Evolutionary conservation across 2,888 invertebrate genomes (phyloP).

Genomic region (Drosophila helvetica): DNA sequence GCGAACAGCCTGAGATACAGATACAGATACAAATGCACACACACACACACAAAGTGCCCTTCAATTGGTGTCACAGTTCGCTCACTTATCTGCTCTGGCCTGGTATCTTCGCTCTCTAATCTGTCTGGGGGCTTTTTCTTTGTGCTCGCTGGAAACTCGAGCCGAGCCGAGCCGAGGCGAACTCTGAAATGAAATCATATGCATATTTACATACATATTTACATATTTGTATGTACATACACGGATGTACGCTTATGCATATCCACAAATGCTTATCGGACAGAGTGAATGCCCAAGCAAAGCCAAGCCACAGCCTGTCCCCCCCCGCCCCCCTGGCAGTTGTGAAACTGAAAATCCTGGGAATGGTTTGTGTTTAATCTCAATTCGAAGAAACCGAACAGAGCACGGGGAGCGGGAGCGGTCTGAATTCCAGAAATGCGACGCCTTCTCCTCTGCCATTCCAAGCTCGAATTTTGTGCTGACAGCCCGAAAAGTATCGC

Average conservation of each 20-base stretch:
- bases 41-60: conserved; percentile 3
- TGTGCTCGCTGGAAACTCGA: conserved; percentile 16
- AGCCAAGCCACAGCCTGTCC: no score
- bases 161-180: not conserved
- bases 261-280: conserved; percentile 22
- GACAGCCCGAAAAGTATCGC: conserved; percentile 9
- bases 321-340: not conserved
- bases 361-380: conserved; percentile 36
- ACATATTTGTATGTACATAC: not conserved
- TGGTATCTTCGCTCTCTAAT: conserved; percentile 16
- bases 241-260: not conserved
- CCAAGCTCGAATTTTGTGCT: conserved; percentile 12
- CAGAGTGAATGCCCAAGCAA: not conserved
- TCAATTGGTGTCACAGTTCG: conserved; percentile 44
- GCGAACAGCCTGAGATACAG: conserved; percentile 34
- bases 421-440: conserved; percentile 29
- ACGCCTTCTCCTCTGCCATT: conserved; percentile 19
- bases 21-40: conserved; percentile 7
- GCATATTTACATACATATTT: not conserved
- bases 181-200: not conserved
- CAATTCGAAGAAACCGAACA: conserved; percentile 33
- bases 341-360: conserved; percentile 23
- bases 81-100: conserved; percentile 19
- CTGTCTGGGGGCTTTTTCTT: not conserved
- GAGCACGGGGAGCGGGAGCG: not conserved